Conservation (phyloP, 2,113 vertebrate genomes). For the Candoia aspera region DNA sequence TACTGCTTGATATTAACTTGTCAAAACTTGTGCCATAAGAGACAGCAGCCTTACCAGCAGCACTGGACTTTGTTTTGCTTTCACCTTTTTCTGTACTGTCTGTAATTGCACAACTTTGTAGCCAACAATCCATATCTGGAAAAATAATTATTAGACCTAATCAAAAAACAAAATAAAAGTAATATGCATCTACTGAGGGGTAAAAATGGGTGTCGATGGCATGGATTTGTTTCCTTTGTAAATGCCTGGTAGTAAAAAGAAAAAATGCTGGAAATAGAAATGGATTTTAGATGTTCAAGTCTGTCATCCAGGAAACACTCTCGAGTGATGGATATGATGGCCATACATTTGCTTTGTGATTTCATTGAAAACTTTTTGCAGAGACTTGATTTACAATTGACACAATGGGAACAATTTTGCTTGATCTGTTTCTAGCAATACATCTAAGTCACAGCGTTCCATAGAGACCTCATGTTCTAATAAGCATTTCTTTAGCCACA, state of each 20-base stretch:
- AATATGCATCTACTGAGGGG: background rate
- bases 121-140: background rate
- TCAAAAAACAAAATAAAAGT: background rate
- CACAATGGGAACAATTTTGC: conserved; percentile 61
- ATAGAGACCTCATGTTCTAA: conserved; percentile 71
- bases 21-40: background rate
- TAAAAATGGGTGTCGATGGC: background rate
- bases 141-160: background rate
- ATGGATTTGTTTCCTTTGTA: background rate
- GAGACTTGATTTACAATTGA: conserved; percentile 67
- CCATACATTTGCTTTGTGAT: conserved; percentile 57
- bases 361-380: conserved; percentile 54
- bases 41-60: background rate
- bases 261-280: background rate
- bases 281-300: background rate
- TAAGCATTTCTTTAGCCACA: conserved; percentile 73
- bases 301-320: background rate
- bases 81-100: background rate
- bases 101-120: background rate
- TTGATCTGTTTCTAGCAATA: conserved; percentile 53
- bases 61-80: background rate
- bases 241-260: background rate
- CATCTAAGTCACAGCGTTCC: conserved; percentile 71
- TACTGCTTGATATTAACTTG: background rate
- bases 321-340: conserved; percentile 43